phyloP scores from a whole-genome alignment of 2,113 vertebrate species.

The Electrona antarctica region DNA sequence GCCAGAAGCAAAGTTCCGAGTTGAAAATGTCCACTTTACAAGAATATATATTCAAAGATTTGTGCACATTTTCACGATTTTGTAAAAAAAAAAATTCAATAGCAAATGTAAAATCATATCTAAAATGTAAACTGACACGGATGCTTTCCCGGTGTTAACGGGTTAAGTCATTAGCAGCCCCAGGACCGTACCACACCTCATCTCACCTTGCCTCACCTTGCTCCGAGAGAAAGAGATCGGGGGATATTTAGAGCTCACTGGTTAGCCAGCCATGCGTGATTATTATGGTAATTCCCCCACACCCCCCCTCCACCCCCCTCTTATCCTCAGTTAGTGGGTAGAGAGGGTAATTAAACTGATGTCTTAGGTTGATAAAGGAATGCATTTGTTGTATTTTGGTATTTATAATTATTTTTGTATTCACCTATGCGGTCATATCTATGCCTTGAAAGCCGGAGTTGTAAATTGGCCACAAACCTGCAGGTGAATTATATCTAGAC shows the following conservation, averaged over 20 bases:
- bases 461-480: too few species aligned
- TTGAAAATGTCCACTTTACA: too few species aligned
- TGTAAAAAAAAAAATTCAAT: too few species aligned
- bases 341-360: slow-evolving; percentile 42
- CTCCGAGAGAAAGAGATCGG: slow-evolving; percentile 16
- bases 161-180: slow-evolving; percentile 60
- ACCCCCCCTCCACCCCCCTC: slow-evolving; percentile 21
- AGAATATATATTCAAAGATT: too few species aligned
- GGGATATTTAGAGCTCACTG: slow-evolving; percentile 46
- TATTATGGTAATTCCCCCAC: slow-evolving; percentile 50
- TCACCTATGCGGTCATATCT: too few species aligned
- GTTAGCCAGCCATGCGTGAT: slow-evolving; percentile 23
- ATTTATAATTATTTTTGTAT: not conserved
- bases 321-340: slow-evolving; percentile 49
- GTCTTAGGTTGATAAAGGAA: slow-evolving; percentile 35
- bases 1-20: too few species aligned
- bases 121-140: too few species aligned
- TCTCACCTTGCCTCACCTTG: slow-evolving; percentile 36
- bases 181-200: slow-evolving; percentile 50
- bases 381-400: slow-evolving; percentile 38
- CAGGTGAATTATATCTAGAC: too few species aligned
- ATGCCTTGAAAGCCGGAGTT: too few species aligned
- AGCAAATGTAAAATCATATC: too few species aligned
- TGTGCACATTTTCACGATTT: too few species aligned
- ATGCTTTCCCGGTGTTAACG: too few species aligned